Conservation (phyloP, 2,888 invertebrate species). For the Drosophila yooni region DNA sequence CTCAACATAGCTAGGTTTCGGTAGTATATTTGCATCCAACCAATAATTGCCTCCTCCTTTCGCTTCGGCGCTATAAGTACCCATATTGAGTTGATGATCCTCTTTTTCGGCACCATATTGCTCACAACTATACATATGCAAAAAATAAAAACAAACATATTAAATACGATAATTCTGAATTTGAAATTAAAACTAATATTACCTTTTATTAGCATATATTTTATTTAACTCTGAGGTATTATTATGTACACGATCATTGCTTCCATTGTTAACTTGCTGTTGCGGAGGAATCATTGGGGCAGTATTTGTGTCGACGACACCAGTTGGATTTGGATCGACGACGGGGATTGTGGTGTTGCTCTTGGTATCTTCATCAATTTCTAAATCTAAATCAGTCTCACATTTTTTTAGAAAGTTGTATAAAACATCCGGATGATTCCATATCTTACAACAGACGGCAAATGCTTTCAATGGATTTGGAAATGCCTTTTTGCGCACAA, state of each 20-base stretch:
- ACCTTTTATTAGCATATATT: constrained; percentile 59
- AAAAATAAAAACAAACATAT: background rate
- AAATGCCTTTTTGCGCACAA: constrained; percentile 93
- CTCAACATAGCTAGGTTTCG: constrained; percentile 81
- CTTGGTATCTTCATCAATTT: constrained; percentile 89
- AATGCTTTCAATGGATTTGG: constrained; percentile 99
- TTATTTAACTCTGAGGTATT: constrained; percentile 51
- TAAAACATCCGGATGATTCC: constrained; percentile 97
- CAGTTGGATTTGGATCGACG: constrained; percentile 51
- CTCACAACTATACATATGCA: constrained; percentile 20
- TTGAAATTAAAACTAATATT: background rate
- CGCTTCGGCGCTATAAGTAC: constrained; percentile 45
- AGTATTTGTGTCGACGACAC: constrained; percentile 13
- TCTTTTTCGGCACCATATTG: constrained; percentile 56
- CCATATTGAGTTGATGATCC: constrained; percentile 59
- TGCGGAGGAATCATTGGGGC: constrained; percentile 10
- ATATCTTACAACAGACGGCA: constrained; percentile 99
- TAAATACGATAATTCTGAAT: background rate
- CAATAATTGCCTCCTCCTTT: constrained; percentile 67
- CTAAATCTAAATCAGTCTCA: constrained; percentile 91
- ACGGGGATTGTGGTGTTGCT: constrained; percentile 40
- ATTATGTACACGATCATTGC: constrained; percentile 21
- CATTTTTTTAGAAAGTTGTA: constrained; percentile 94
- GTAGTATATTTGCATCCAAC: constrained; percentile 69
- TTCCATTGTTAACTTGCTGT: constrained; percentile 30